Conservation (phyloP, 2,888 invertebrate genomes). For the Apotomis capreana region DNA sequence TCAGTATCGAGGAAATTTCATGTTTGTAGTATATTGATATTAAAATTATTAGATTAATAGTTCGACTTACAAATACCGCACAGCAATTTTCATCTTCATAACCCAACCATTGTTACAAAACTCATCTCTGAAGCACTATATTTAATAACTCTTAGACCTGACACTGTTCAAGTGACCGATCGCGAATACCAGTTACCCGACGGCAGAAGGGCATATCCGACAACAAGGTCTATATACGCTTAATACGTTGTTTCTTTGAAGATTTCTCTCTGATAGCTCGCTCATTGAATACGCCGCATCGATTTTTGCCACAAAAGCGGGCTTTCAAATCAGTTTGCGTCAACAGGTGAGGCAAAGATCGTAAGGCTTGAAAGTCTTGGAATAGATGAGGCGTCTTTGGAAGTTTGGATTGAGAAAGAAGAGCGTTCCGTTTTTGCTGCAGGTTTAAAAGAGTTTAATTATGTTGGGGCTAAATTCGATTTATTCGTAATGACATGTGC, state of each 20-base stretch:
- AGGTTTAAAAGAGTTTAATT: too few relatives aligned
- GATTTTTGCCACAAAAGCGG: conserved; percentile 31
- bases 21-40: too few relatives aligned
- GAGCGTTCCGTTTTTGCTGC: too few relatives aligned
- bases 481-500: too few relatives aligned
- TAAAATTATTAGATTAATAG: too few relatives aligned
- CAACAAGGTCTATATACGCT: not conserved
- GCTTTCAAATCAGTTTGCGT: conserved; percentile 35
- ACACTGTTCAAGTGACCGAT: conserved; percentile 16
- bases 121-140: conserved; percentile 9
- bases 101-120: conserved; percentile 17
- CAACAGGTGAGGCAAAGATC: conserved; percentile 30
- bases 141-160: conserved; percentile 16
- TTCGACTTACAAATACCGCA: not conserved
- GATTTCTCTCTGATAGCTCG: not conserved
- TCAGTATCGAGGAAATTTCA: too few relatives aligned
- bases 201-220: not conserved
- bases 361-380: too few relatives aligned
- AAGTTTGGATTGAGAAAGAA: too few relatives aligned
- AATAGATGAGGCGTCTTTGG: too few relatives aligned
- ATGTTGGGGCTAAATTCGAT: too few relatives aligned
- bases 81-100: not conserved
- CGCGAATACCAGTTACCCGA: not conserved
- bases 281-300: conserved; percentile 28
- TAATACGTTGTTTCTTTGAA: not conserved